Base-by-base conservation (phyloP, 2,113 vertebrate species). In the Pheucticus melanocephalus region DNA sequence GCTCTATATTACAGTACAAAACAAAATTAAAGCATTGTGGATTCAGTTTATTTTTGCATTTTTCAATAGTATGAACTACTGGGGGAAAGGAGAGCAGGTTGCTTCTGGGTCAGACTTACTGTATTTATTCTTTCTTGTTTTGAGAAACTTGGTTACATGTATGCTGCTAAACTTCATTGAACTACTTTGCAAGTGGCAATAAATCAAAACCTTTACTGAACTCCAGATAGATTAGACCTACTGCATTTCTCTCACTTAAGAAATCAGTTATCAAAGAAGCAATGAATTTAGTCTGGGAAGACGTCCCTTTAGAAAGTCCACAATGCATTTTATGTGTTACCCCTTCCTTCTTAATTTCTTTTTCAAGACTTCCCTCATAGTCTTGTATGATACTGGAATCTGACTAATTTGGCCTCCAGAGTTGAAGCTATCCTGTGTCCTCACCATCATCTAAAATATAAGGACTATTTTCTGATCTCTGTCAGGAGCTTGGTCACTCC, bases 231-330 rank as follows among this genome's bases (percentile, higher is more conserved):
- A 73, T 51, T 56, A 88, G 28, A 78, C 12, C 42, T 60, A 21
- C 15, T 77, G 22, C 28, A 47, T 90, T 81, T 81, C 54, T 40
- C 14, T 81, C 48, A 8, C 25, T 19, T 56, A 63, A 25, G 27
- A 88, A 88, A 90, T 51, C 28, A 61, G 16, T 76, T 82, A 53
- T 53, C 33, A 88, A 51, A 91, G 21, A 78, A 92, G 51, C 20
- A 65, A 73, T 35, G 1, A 57, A 42, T 71, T 85, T 59, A 60
- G 10, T 37, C 23, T 31, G 24, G 8, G 16, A 73, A 83, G 24
- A 47, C 12, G 86, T 53, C 23, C 5, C 8, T 79, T 82, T 88
- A 59, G 20, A 89, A 93, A 68, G 25, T 18, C 37, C 35, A 33
- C 25, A 53, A 45, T 47, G 23, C 0, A 2, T 53, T 90, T 91